Base-by-base conservation (phyloP, 2,113 vertebrate genomes). In the Xiphophorus hellerii region DNA sequence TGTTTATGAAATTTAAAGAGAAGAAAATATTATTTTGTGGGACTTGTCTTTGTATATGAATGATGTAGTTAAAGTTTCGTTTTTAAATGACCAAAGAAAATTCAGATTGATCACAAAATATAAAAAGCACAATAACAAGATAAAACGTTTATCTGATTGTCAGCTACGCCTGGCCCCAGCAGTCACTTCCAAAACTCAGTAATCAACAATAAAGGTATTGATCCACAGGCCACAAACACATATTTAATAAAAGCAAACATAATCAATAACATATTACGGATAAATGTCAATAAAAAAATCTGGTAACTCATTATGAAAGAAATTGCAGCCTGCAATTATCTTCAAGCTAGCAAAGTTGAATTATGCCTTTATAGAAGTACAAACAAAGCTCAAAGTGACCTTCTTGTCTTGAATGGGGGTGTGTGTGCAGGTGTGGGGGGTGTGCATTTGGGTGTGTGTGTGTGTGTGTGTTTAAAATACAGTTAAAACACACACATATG, bases 381-480 rank as follows among this genome's bases (percentile, higher is more conserved):
- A 2, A 72, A 61, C 31, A 61, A 35, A 69, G 73, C 10, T 29
- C 61, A 76, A 71, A 72, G 62, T 86, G 67, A 84, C 82, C 79
- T 86, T 42, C 14, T 13, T 84, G 68, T 3, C 48, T 81, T 7
- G 5, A 37, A 37, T 37, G 9, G 10, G 35, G 10, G 35, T 35
- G 33, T 35, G 33, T 35, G 33, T 35, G 33, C 9, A 8, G 1
- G 8, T 35, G 33, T 33, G 28, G 28, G 28, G 28, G 28, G 33
- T 8, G 31, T 5, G 31, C 5, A 3, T 30, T 3, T 30, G 28
- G 28, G 28, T 28, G 31, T 5, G 0, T 31, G 31, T 31, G 31
- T 5, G 31, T 74, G 51, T 44, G 25, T 54, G 65, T 54, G 42
- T 51, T 58, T 58, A 58, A 58, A n/a, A n/a, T 58, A 58, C 25